A percentile compares a stretch with the other conserved stretches of the same genome.
Conservation (phyloP, 1,140 invertebrate species). For the Samia ricini region DNA sequence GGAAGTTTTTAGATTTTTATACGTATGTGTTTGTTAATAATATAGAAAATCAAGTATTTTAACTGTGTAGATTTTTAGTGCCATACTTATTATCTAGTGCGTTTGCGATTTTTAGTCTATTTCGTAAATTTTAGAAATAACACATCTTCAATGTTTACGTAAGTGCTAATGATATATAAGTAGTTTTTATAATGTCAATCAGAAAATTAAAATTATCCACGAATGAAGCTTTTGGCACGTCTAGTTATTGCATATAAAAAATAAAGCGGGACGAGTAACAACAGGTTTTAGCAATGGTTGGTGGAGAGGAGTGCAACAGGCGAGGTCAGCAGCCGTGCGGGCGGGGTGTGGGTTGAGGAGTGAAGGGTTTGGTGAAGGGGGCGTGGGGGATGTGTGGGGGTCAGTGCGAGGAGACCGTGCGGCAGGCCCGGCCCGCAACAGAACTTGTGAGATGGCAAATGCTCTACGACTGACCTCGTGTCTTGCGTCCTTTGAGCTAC, state of each 20-base stretch:
- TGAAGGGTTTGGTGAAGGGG: neutral
- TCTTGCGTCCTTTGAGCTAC: slow-evolving; percentile 49
- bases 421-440: slow-evolving; percentile 47
- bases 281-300: slow-evolving; percentile 6
- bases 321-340: neutral
- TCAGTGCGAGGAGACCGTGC: slow-evolving; percentile 20
- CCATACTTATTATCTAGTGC: too few relatives aligned
- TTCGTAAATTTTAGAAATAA: too few relatives aligned
- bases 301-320: slow-evolving; percentile 15
- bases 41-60: neutral
- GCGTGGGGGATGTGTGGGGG: slow-evolving; percentile 17
- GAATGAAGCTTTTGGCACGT: neutral
- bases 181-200: too few relatives aligned
- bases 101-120: too few relatives aligned
- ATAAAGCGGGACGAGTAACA: neutral
- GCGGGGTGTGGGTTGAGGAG: neutral
- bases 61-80: neutral
- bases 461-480: slow-evolving; percentile 71
- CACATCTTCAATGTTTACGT: too few relatives aligned
- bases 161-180: too few relatives aligned
- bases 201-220: too few relatives aligned
- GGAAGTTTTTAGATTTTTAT: neutral
- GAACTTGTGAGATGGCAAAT: slow-evolving; percentile 75
- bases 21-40: neutral
- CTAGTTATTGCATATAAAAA: slow-evolving; percentile 1